phyloP scores from a whole-genome alignment of 37 sponge, comb jelly and placozoan genomes.

The Diacarnus erythraeanus region DNA sequence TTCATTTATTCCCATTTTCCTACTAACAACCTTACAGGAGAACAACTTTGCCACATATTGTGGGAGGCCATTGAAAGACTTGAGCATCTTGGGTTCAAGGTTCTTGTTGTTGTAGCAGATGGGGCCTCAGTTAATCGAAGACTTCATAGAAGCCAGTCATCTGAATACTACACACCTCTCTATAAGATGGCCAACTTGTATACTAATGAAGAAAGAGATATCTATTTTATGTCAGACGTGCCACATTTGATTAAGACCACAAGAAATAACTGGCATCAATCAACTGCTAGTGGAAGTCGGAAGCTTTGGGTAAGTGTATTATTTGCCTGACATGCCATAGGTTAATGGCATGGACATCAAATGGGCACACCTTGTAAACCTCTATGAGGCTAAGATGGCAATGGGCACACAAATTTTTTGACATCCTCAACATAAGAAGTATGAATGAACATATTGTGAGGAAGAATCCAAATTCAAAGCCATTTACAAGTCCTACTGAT shows the following conservation, averaged over 20 bases:
- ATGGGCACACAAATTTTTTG: conserved; percentile 22
- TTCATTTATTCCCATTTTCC: conserved; percentile 48
- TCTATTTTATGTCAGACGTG: conserved; percentile 30
- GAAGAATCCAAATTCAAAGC: neutral
- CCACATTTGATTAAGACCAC: conserved; percentile 37
- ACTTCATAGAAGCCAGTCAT: conserved; percentile 17
- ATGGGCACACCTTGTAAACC: neutral
- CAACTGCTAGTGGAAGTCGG: neutral
- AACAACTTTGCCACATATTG: conserved; percentile 25
- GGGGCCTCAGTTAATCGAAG: conserved; percentile 46
- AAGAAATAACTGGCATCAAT: conserved; percentile 28
- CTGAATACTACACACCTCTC: neutral
- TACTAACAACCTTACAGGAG: conserved; percentile 15
- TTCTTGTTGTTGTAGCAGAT: conserved; percentile 29
- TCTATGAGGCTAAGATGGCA: neutral
- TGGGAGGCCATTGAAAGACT: conserved; percentile 39
- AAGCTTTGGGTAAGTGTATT: neutral
- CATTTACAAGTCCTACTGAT: neutral
- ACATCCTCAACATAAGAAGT: neutral
- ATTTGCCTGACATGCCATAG: neutral
- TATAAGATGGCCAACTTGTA: conserved; percentile 29
- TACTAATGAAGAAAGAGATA: conserved; percentile 3
- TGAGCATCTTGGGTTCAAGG: conserved; percentile 31
- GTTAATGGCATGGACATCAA: neutral
- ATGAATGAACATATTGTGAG: neutral